Evolutionary conservation across 2,797 vertebrate genomes (phyloP).

Genomic region (Spheniscus humboldti): DNA sequence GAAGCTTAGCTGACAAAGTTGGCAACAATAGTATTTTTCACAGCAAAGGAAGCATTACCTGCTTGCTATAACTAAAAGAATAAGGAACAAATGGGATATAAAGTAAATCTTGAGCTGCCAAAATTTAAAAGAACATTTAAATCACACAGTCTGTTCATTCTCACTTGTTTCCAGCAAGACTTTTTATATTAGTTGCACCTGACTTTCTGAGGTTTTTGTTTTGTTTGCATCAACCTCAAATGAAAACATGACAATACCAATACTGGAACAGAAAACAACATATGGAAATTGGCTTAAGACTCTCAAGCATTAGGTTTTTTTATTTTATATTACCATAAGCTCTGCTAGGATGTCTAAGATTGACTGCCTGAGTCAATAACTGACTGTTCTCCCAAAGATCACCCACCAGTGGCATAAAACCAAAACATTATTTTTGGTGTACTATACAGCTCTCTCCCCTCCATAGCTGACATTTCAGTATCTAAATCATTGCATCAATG

Average conservation of each 20-base stretch:
- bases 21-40: neutral
- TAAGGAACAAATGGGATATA: slow-evolving; percentile 5
- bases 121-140: slow-evolving; percentile 22
- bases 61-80: neutral
- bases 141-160: neutral
- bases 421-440: neutral
- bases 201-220: neutral
- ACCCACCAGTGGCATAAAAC: neutral
- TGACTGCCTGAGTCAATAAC: neutral
- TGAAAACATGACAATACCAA: neutral
- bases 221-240: neutral
- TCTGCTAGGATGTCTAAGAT: neutral
- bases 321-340: neutral
- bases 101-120: slow-evolving; percentile 23
- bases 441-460: neutral
- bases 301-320: neutral
- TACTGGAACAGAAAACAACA: neutral
- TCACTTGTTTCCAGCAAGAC: neutral
- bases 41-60: slow-evolving; percentile 1
- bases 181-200: neutral
- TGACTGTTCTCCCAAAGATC: neutral
- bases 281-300: neutral
- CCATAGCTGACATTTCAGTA: neutral
- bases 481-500: neutral
- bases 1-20: slow-evolving; percentile 6